Base-by-base conservation (phyloP, 2,888 invertebrate species). In the Notodonta ziczac region DNA sequence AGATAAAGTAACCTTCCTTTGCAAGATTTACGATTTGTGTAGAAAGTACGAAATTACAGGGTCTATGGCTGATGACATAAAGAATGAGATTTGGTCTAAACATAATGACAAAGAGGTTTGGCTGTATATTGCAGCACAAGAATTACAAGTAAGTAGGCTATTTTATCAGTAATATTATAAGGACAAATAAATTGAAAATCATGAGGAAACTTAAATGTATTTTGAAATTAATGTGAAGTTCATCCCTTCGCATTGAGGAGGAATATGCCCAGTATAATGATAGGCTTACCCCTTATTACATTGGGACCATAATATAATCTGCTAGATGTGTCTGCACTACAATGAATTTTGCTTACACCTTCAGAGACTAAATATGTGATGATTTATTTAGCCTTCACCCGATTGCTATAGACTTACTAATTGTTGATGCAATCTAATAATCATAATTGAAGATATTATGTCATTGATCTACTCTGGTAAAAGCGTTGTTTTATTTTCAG, bases 11-110 rank as follows among this genome's bases (percentile, higher is more conserved):
- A 86, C 90, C 35, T 95, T 95, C 66, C 86, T 95, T n/a, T 94
- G 96, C 32, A 94, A 95, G 68, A 73, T 97, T 40, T 88, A 96
- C 51, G 94, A 95, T 55, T 83, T 95, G 42, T 86, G 95, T 12
- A 91, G 94, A 62, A 88, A 94, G 65, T 95, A 95, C 88, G 89
- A 91, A 46, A 94, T 96, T 70, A 95, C 96, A 0, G 89, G 91
- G 12, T 83, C 89, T 32, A 88, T 97, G 8, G 95, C 75, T 50
- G 74, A 84, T 42, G 77, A 82, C 48, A 85, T 94, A 46, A 90
- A 91, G 66, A 70, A 78, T 53, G 87, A 88, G 59, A 86, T 94
- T 63, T 94, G 94, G 94, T 78, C 83, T 6, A 79, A 76, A 59
- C 77, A 76, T 5, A 73, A 81, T 35, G 73, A 84, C 16, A 89